These are phyloP conservation scores for Caenorhabditis elegans DNA, from an alignment of 1,140 invertebrate species.

Conservation along the genomic window DNA sequence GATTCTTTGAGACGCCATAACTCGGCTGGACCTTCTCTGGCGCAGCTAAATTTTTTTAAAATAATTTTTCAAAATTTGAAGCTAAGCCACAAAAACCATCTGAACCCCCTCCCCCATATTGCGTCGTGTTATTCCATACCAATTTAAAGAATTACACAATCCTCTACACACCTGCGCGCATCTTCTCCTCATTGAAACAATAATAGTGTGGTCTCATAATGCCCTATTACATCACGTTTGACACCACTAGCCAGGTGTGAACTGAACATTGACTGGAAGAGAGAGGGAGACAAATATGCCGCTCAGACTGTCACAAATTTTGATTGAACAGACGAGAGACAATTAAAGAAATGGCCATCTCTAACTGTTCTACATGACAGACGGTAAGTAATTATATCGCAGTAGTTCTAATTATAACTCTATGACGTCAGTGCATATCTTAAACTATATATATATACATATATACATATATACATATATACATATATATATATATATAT, in stretches of 20 bases:
- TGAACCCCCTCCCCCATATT: too few relatives aligned
- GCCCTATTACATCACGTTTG: not conserved
- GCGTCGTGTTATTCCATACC: too few relatives aligned
- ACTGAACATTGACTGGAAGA: not conserved
- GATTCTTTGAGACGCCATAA: too few relatives aligned
- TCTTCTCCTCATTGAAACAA: not conserved
- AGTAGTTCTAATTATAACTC: too few relatives aligned
- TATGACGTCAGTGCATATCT: too few relatives aligned
- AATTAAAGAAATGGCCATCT: too few relatives aligned
- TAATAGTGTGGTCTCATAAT: not conserved
- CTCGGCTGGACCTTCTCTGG: too few relatives aligned
- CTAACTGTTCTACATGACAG: not conserved
- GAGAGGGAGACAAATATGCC: not conserved
- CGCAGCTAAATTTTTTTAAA: too few relatives aligned
- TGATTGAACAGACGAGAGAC: not conserved
- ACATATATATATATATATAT: not conserved
- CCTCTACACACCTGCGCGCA: not conserved
- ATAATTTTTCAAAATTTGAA: too few relatives aligned
- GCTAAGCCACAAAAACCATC: too few relatives aligned
- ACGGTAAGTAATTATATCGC: not conserved
- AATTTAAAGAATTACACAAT: conserved; percentile 14
- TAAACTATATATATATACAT: too few relatives aligned
- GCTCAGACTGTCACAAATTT: not conserved
- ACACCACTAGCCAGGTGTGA: not conserved
- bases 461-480: too few relatives aligned